A percentile compares a stretch with the other conserved stretches of the same genome.
Evolutionary conservation across 2,888 invertebrate species (phyloP).

Genomic region (Xiphydria camelus): DNA sequence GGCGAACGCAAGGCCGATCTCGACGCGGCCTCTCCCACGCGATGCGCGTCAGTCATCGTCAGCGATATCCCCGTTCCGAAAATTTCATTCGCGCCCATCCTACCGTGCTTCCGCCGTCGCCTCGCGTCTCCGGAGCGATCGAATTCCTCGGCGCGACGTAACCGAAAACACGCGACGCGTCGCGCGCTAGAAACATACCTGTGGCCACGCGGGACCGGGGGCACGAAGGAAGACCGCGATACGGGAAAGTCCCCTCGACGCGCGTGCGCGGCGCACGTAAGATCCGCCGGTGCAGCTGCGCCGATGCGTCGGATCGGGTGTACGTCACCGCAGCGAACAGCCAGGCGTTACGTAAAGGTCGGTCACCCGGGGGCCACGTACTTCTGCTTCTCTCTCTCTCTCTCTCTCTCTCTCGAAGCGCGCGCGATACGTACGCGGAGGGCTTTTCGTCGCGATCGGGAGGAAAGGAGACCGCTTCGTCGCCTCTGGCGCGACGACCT

Average conservation of each 20-base stretch:
- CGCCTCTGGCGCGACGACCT: too few species aligned
- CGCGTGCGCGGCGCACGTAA: background rate
- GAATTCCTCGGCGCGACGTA: background rate
- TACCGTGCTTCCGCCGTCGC: too few species aligned
- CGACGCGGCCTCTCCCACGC: too few species aligned
- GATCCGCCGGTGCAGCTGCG: background rate
- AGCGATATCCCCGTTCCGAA: too few species aligned
- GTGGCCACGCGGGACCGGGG: slow-evolving; percentile 13
- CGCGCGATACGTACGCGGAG: too few species aligned
- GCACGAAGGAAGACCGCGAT: slow-evolving; percentile 28
- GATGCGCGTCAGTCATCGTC: too few species aligned
- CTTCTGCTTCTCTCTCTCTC: slow-evolving; percentile 16
- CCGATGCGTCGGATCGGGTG: slow-evolving; percentile 29
- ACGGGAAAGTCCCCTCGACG: too few species aligned
- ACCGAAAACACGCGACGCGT: background rate
- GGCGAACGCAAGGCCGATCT: too few species aligned
- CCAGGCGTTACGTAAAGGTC: slow-evolving; percentile 57
- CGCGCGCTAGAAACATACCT: slow-evolving; percentile 19
- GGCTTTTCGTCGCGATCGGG: too few species aligned
- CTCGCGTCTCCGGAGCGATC: background rate
- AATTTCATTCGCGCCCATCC: too few species aligned
- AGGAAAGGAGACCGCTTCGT: too few species aligned
- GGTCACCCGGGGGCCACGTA: slow-evolving; percentile 55
- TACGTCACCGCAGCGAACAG: slow-evolving; percentile 44
- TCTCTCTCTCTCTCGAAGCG: too few species aligned